A percentile compares a stretch with the other conserved stretches of the same genome.
phyloP scores from a whole-genome alignment of 2,888 invertebrate genomes.

The Pherbina coryleti region DNA sequence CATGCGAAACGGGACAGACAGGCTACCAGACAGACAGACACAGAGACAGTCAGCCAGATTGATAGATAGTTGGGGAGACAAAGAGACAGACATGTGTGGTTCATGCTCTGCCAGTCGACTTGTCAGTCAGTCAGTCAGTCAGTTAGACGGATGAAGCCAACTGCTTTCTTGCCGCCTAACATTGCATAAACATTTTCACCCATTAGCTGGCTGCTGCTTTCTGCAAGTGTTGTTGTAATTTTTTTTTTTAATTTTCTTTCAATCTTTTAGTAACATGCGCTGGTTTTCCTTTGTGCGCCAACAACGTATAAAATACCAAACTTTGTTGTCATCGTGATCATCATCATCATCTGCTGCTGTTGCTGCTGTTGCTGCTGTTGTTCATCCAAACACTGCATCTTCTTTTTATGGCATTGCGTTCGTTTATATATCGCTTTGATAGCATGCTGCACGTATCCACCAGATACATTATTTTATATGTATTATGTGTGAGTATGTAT shows the following conservation, averaged over 20 bases:
- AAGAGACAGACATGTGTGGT: background rate
- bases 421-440: background rate
- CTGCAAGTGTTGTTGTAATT: background rate
- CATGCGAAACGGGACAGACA: conserved; percentile 4
- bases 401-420: background rate
- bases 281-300: background rate
- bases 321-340: background rate
- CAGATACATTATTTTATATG: background rate
- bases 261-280: conserved; percentile 1
- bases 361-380: background rate
- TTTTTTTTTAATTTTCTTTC: background rate
- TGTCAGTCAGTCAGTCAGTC: conserved; percentile 1
- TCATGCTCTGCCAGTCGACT: too few relatives aligned
- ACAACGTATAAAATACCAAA: background rate
- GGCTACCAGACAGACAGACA: background rate
- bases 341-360: background rate
- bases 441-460: background rate
- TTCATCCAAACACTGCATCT: background rate
- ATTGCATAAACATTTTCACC: conserved; percentile 26
- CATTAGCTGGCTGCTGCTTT: background rate
- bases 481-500: conserved; percentile 10
- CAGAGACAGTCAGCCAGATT: background rate
- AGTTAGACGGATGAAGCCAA: conserved; percentile 2
- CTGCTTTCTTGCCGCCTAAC: background rate
- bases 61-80: background rate